These are phyloP conservation scores for Plagiodera versicolora DNA, from an alignment of 2,888 invertebrate genomes.

Conservation along the genomic window DNA sequence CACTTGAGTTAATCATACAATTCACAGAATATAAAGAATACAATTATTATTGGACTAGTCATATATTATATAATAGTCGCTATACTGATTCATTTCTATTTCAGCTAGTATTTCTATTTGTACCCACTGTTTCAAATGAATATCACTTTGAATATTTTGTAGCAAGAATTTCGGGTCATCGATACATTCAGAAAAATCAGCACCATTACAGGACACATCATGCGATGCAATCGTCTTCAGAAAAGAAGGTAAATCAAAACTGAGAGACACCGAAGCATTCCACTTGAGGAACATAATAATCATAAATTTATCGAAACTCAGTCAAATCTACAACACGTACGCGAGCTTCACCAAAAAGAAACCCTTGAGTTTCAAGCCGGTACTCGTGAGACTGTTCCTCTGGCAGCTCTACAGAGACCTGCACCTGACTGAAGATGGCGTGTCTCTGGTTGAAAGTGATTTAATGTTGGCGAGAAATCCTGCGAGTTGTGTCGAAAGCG, in stretches of 20 bases:
- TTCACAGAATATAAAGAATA: no score
- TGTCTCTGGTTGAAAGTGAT: constrained; percentile 59
- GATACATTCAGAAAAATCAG: not conserved
- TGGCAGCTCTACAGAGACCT: constrained; percentile 66
- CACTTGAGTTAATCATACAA: no score
- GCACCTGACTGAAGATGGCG: constrained; percentile 53
- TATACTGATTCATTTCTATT: no score
- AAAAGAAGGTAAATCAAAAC: not conserved
- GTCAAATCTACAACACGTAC: constrained; percentile 59
- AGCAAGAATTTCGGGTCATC: not conserved
- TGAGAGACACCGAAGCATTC: constrained; percentile 52
- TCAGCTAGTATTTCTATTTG: no score
- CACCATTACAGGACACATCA: not conserved
- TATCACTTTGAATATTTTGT: no score
- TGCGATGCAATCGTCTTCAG: not conserved
- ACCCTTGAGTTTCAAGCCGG: constrained; percentile 40
- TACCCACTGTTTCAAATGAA: no score
- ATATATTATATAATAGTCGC: no score
- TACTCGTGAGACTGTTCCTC: constrained; percentile 59
- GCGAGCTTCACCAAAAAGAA: constrained; percentile 52
- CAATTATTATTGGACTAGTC: no score
- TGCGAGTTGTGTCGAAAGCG: constrained; percentile 54
- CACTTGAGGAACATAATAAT: constrained; percentile 56
- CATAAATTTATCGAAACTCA: constrained; percentile 57
- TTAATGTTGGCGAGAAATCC: constrained; percentile 56